A percentile compares a stretch with the other conserved stretches of the same genome.
Conservation (phyloP, 2,113 vertebrate genomes). For the Parotia lawesii region DNA sequence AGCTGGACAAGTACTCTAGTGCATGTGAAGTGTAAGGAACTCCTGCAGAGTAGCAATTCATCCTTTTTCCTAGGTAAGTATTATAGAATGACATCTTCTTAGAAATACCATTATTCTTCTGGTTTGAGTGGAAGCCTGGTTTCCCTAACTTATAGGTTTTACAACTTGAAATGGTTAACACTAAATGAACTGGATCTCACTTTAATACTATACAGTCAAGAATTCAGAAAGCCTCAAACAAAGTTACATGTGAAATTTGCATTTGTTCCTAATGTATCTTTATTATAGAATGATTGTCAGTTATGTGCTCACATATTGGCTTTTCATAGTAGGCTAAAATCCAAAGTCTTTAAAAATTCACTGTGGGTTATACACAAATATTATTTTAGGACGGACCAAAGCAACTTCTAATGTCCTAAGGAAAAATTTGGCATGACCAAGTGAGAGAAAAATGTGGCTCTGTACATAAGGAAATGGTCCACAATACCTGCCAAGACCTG, state of each 20-base stretch:
- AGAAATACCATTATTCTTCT: neutral
- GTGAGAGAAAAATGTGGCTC: neutral
- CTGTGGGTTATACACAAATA: neutral
- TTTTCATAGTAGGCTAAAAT: neutral
- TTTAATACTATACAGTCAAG: neutral
- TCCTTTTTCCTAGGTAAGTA: neutral
- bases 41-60: neutral
- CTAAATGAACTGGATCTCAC: neutral
- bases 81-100: neutral
- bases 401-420: neutral
- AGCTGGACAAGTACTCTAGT: neutral
- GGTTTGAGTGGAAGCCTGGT: neutral
- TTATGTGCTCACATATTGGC: neutral
- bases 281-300: neutral
- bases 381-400: neutral
- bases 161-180: neutral
- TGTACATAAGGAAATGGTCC: neutral
- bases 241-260: neutral
- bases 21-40: neutral
- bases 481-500: neutral
- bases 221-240: neutral
- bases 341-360: neutral
- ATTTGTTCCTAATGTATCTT: neutral
- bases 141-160: neutral
- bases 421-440: neutral